Percentiles rank a stretch among this genome's conserved stretches.
phyloP scores from a whole-genome alignment of 2,797 vertebrate genomes.

The Sparidentex hasta region DNA sequence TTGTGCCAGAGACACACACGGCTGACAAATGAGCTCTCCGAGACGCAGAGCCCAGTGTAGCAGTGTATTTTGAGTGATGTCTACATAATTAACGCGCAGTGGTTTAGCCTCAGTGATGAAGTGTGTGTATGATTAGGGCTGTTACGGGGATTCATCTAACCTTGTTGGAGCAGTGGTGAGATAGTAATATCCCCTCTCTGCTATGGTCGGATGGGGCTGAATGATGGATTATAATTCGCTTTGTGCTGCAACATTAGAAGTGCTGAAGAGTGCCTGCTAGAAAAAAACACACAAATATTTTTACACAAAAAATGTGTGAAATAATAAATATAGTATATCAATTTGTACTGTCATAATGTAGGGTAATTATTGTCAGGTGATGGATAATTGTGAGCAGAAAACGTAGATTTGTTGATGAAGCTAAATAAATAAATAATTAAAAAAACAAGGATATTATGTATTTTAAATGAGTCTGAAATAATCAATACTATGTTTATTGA shows the following conservation, averaged over 20 bases:
- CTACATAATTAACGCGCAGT: slow-evolving; percentile 86
- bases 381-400: neutral
- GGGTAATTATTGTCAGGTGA: neutral
- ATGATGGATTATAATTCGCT: slow-evolving; percentile 78
- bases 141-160: slow-evolving; percentile 83
- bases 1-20: slow-evolving; percentile 56
- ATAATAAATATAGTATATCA: slow-evolving; percentile 1
- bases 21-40: slow-evolving; percentile 83
- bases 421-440: slow-evolving; percentile 55
- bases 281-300: slow-evolving; percentile 42
- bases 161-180: slow-evolving; percentile 76
- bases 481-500: slow-evolving; percentile 49
- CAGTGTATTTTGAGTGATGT: slow-evolving; percentile 85
- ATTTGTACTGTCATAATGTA: neutral
- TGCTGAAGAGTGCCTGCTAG: slow-evolving; percentile 3
- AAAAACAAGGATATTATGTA: slow-evolving; percentile 14
- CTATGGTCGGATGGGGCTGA: slow-evolving; percentile 65
- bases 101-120: slow-evolving; percentile 83
- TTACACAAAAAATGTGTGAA: slow-evolving; percentile 16
- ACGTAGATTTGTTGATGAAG: slow-evolving; percentile 9
- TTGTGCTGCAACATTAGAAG: slow-evolving; percentile 59
- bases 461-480: slow-evolving; percentile 47
- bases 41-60: slow-evolving; percentile 69
- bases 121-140: slow-evolving; percentile 87
- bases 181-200: slow-evolving; percentile 77